Base-by-base conservation (phyloP, 23 tunicate species). In the Ascidia mentula region DNA sequence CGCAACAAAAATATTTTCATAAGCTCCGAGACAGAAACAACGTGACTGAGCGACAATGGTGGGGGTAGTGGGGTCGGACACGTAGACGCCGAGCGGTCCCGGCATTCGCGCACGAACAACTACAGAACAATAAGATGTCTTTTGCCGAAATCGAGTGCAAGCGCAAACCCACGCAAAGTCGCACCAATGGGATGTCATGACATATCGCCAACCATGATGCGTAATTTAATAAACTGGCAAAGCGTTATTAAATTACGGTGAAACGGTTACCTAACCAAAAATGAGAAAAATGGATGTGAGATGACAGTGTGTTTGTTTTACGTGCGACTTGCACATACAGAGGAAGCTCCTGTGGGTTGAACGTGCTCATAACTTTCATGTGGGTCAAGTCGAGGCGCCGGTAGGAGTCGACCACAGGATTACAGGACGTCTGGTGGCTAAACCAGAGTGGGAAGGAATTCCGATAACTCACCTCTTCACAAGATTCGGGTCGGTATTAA, bases 1-100 rank as follows among this genome's bases (percentile, higher is more conserved):
- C 65, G 65, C 65, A 53, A 53, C 65, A 6, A 53, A 53, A 53
- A 53, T 53, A 53, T 53, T 53, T 53, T 53, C 65, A 53, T 53
- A 53, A 53, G 65, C 13, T 28, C 24, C 65, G 65, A 26, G 13
- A 53, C 65, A 20, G 65, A 53, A 53, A 28, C 65, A 53, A 53
- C 65, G 65, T 53, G 65, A 53, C 65, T 26, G 12, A 3, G 65
- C 65, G 65, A 53, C 65, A 53, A 53, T 53, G 24, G 65, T 28
- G 4, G 13, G 7, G 24, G 65, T 20, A 20, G 28, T 53, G 65
- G 24, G 65, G 65, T 53, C 12, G 65, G 65, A 53, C 65, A 53
- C 65, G 65, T 28, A 53, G 65, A 53, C 65, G 65, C 65, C 65
- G 12, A 28, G 65, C 22, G 65, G 65, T 53, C 65, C 28, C 65